Base-by-base conservation (phyloP, 2,113 vertebrate genomes). In the Phrynosoma platyrhinos region DNA sequence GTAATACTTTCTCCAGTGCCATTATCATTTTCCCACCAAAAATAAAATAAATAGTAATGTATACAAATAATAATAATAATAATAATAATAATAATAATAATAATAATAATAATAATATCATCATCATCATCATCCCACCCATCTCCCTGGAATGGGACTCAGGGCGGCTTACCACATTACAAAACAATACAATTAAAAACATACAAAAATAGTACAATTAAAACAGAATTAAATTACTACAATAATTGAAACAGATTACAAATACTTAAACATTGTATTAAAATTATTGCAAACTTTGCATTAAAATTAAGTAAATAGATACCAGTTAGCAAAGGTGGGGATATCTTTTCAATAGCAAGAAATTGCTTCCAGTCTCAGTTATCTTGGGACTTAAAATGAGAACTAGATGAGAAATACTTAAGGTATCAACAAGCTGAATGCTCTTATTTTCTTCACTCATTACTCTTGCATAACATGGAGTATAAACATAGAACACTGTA, bases 401-500 rank as follows among this genome's bases (percentile, higher is more conserved):
- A 1, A 1, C 13, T 77, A 89, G 77, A 78, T 64, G 82, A 83
- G 87, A 89, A 5, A 55, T 87, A 86, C 42, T 69, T 79, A 84
- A 72, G 83, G 58, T 58, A 0, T 0, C 64, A 90, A 86, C 77
- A 32, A 90, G 68, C 42, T 80, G n/a, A 79, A 68, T 91, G 79
- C 84, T 72, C 79, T 92, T 79, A 0, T 85, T 92, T 91, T 85
- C 78, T 58, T 62, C 18, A 82, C 86, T 64, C 16, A 58, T 3
- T 87, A 69, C 32, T 87, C 36, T 58, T 20, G 71, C 21, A 82
- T 87, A 91, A 91, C 71, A 86, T 87, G 55, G 85, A 30, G 52
- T n/a, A 88, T 69, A 88, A 91, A 81, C 68, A 58, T 30, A 23
- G 87, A 87, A 91, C 84, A 30, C 66, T 83, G 58, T 89, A 88